phyloP scores from a whole-genome alignment of 2,888 invertebrate genomes.

The Pammene fasciana region DNA sequence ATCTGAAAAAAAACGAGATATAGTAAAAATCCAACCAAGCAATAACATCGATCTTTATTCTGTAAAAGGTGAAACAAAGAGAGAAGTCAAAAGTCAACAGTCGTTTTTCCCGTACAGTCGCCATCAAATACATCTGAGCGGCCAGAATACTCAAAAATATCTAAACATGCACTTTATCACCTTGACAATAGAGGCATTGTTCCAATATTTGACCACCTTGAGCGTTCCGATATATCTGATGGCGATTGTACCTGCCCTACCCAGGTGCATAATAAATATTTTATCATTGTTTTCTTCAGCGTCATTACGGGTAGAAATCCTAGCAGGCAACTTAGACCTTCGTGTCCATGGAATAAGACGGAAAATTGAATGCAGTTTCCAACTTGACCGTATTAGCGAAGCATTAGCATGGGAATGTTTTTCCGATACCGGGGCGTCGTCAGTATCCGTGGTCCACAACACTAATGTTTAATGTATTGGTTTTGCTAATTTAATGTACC shows the following conservation, averaged over 20 bases:
- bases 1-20: no score
- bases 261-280: not conserved
- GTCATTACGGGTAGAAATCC: not conserved
- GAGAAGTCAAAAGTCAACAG: not conserved
- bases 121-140: no score
- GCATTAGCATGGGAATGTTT: conserved; percentile 9
- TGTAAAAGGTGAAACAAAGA: not conserved
- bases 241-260: no score
- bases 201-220: no score
- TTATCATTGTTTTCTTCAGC: not conserved
- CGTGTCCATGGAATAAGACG: not conserved
- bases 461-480: conserved; percentile 3
- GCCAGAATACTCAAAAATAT: no score
- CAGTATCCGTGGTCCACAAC: not conserved
- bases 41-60: not conserved
- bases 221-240: no score
- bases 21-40: no score
- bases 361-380: not conserved
- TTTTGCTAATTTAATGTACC: not conserved
- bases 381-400: not conserved
- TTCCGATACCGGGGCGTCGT: conserved; percentile 1
- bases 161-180: no score
- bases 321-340: not conserved
- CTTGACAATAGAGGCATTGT: no score
- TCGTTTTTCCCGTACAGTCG: conserved; percentile 1